phyloP scores from a whole-genome alignment of 2,113 vertebrate species.

The Lipotes vexillifer region DNA sequence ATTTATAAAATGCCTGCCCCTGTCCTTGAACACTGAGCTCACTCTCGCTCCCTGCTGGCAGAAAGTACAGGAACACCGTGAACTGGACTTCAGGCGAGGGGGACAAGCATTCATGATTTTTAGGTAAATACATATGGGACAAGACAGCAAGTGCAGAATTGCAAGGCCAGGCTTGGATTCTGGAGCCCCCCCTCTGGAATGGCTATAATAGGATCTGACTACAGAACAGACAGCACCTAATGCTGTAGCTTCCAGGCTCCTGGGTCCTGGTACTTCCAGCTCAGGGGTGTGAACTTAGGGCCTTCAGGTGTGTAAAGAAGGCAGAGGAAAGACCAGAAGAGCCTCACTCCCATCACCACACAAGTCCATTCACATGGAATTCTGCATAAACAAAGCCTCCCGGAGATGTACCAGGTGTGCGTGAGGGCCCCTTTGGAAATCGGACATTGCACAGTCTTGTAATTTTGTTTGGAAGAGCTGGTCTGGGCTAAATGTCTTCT shows the following conservation, averaged over 20 bases:
- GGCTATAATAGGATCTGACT: not conserved
- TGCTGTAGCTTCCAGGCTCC: not conserved
- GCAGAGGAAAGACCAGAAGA: not conserved
- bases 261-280: not conserved
- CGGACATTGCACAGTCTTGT: too few species aligned
- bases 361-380: too few species aligned
- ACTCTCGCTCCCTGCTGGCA: not conserved
- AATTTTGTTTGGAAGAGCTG: not conserved
- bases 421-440: too few species aligned
- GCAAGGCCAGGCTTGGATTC: not conserved
- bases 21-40: not conserved
- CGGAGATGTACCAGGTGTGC: rapidly evolving
- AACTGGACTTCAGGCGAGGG: not conserved
- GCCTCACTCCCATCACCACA: not conserved
- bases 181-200: too few species aligned
- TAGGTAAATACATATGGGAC: not conserved
- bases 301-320: too few species aligned
- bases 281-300: not conserved
- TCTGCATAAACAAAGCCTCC: rapidly evolving
- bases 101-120: not conserved
- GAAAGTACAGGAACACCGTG: too few species aligned
- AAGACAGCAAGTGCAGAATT: not conserved
- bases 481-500: not conserved
- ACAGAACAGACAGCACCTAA: not conserved
- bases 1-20: not conserved